Base-by-base conservation (phyloP, 92 coral and sea anemone genomes). In the Heteractis magnifica region DNA sequence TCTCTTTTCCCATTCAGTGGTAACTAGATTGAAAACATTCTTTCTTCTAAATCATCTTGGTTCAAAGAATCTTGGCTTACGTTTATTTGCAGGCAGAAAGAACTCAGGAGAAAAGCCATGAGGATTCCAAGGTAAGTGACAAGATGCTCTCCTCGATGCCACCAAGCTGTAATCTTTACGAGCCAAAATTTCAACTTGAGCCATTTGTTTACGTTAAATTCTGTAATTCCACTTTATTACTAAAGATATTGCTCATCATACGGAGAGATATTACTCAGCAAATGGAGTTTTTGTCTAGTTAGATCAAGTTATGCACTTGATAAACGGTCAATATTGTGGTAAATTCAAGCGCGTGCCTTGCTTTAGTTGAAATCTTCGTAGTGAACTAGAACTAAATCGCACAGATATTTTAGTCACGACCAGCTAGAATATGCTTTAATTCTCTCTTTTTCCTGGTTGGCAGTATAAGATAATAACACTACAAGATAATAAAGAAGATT, bases 131-230 rank as follows among this genome's bases (percentile, higher is more conserved):
- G 73, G 73, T 11, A 68, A 68, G 73, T 68, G 23, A 10, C 44
- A 11, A 68, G 73, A 68, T 68, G 73, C 73, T 68, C 73, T 20
- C 73, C 15, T 26, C 16, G 44, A 68, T 2, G 44, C 44, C 44
- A 34, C 44, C 44, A 34, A 34, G 44, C 44, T 2, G 44, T 26
- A 68, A 68, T 68, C 44, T 50, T 68, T 41, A 23, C 14, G 49
- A 20, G 12, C 4, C 14, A 20, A 8, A 68, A 26, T 10, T 23
- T 23, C 6, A 23, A 68, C 73, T 68, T 68, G 73, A 6, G 73
- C 73, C 73, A 68, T 68, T 68, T 68, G 49, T 68, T 68, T 68
- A 68, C 73, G 73, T 68, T 68, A 23, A 26, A 26, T 68, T 23
- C 73, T 20, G n/a, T 7, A 65, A 18, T 65, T 68, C 48, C 23